These are phyloP conservation scores for Ibycter americanus DNA, from an alignment of 2,797 vertebrate species.

Conservation along the genomic window DNA sequence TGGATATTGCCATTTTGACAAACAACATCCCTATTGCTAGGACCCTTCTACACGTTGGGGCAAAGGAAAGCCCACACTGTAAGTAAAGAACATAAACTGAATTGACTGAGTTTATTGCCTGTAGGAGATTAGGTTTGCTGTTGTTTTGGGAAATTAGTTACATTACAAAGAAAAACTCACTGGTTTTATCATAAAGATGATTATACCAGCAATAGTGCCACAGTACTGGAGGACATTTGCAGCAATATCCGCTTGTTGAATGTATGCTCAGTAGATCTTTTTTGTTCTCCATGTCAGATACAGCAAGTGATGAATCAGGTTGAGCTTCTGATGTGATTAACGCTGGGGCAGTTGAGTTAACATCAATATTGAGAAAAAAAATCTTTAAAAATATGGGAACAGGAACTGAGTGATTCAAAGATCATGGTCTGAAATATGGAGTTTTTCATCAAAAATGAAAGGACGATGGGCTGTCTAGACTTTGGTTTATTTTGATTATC, in stretches of 20 bases:
- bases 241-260: not conserved
- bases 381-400: not conserved
- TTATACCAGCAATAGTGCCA: not conserved
- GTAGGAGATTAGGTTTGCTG: not conserved
- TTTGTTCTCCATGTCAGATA: not conserved
- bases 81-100: constrained; percentile 72
- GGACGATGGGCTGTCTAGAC: not conserved
- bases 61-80: constrained; percentile 95
- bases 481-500: not conserved
- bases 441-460: not conserved
- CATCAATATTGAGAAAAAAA: not conserved
- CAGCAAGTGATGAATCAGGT: not conserved
- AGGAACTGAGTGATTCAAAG: not conserved
- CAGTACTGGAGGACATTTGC: not conserved
- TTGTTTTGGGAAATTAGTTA: not conserved
- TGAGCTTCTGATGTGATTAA: not conserved
- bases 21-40: constrained; percentile 93
- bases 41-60: constrained; percentile 88
- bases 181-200: not conserved
- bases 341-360: not conserved
- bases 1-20: constrained; percentile 95
- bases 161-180: not conserved
- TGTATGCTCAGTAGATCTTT: not conserved
- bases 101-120: not conserved
- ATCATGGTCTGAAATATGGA: not conserved